Evolutionary conservation across 2,888 invertebrate genomes (phyloP).

Genomic region (Flexamia atlantica): DNA sequence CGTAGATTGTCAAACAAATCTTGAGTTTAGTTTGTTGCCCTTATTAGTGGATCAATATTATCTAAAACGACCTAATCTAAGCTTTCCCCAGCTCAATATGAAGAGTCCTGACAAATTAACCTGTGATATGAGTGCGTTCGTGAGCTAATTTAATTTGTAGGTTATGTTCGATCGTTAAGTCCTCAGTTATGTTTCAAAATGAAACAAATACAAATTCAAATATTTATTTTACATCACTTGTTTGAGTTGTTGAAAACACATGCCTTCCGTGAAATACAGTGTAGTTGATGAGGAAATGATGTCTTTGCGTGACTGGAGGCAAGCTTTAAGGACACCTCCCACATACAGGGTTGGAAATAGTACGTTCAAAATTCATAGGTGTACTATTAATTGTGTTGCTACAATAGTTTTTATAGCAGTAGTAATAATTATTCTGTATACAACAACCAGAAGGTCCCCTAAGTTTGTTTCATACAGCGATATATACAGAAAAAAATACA

Average conservation of each 20-base stretch:
- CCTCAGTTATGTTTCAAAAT: background rate
- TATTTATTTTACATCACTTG: background rate
- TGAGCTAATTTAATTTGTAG: background rate
- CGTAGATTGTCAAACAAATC: background rate
- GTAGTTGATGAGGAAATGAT: conserved; percentile 64
- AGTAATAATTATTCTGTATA: conserved; percentile 81
- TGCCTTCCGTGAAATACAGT: conserved; percentile 38
- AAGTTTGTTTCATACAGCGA: conserved; percentile 57
- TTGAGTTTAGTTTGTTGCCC: background rate
- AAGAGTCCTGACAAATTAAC: background rate
- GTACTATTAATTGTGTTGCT: no score
- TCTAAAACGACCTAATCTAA: no score
- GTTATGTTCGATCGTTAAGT: background rate
- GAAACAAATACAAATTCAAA: background rate
- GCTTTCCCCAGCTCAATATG: background rate
- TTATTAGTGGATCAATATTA: background rate
- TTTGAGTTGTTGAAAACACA: background rate
- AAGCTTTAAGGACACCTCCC: conserved; percentile 90
- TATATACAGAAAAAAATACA: conserved; percentile 72
- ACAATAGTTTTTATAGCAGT: conserved; percentile 86
- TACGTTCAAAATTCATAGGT: conserved; percentile 89
- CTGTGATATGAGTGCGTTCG: background rate
- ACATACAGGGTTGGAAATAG: conserved; percentile 94
- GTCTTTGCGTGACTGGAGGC: conserved; percentile 88
- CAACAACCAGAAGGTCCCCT: conserved; percentile 57